These are phyloP conservation scores for Acanthosepion esculentum DNA, from an alignment of 2,888 invertebrate genomes.

Conservation along the genomic window DNA sequence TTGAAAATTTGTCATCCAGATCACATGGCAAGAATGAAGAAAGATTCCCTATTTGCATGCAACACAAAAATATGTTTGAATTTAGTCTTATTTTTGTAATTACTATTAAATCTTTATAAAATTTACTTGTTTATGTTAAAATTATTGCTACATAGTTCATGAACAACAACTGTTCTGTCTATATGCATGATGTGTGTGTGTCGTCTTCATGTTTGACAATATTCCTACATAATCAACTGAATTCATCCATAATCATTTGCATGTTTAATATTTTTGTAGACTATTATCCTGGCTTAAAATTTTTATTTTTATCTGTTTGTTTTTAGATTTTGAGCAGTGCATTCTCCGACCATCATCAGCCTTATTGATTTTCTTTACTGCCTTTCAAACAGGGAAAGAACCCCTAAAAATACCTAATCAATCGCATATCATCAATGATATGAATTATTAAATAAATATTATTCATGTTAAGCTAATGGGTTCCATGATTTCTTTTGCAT, in stretches of 20 bases:
- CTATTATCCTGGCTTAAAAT: neutral
- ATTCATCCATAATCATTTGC: neutral
- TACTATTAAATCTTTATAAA: neutral
- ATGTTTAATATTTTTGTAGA: neutral
- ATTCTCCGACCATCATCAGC: neutral
- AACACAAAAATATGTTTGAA: neutral
- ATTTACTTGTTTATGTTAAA: neutral
- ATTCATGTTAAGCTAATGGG: neutral
- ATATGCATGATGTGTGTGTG: neutral
- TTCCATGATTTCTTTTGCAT: neutral
- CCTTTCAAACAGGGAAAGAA: neutral
- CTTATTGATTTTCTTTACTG: neutral
- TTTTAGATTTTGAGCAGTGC: neutral
- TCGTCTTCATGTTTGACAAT: neutral
- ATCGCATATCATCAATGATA: slow-evolving; percentile 15
- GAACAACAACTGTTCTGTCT: neutral
- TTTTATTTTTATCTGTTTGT: neutral
- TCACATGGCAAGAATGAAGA: neutral
- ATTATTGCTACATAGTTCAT: neutral
- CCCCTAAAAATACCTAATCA: neutral
- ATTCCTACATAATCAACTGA: neutral
- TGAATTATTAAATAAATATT: slow-evolving; percentile 23
- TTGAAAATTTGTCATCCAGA: neutral
- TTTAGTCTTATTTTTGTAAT: neutral
- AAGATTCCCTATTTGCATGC: neutral